Evolutionary conservation across 2,113 vertebrate species (phyloP).

Genomic region (Pelvicachromis taeniatus): DNA sequence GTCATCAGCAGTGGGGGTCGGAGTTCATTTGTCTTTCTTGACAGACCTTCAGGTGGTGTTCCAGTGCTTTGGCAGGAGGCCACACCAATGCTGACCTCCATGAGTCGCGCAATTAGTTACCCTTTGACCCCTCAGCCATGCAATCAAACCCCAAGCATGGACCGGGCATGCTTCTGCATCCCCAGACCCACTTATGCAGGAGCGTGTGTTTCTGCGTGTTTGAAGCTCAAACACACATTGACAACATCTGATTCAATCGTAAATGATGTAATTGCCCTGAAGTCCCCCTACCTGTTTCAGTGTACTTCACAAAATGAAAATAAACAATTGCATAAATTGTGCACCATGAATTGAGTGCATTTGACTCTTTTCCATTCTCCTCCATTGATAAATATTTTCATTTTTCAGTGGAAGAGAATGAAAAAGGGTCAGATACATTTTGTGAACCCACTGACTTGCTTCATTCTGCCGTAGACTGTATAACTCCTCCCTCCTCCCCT

Average conservation of each 20-base stretch:
- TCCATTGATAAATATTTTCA: constrained; percentile 21
- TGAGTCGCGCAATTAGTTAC: constrained; percentile 66
- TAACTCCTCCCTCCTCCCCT: neutral
- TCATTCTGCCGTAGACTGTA: neutral
- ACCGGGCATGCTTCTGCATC: constrained; percentile 62
- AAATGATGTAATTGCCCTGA: neutral
- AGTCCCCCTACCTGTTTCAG: neutral
- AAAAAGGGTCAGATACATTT: neutral
- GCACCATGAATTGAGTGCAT: neutral
- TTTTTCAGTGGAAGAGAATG: neutral
- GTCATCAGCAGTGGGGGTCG: constrained; percentile 50
- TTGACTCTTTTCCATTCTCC: neutral
- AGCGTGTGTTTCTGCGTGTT: neutral
- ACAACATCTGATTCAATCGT: neutral
- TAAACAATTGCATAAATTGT: neutral
- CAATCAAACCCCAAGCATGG: constrained; percentile 47
- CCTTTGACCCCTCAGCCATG: constrained; percentile 63
- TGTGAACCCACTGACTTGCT: constrained; percentile 1
- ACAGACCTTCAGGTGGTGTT: constrained; percentile 59
- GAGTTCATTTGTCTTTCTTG: constrained; percentile 66
- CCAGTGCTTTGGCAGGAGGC: constrained; percentile 34
- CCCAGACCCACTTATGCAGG: constrained; percentile 5
- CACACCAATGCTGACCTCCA: constrained; percentile 56
- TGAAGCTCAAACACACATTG: neutral
- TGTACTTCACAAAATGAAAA: constrained; percentile 6